phyloP scores from a whole-genome alignment of 2,113 vertebrate species.

The Panthera tigris region DNA sequence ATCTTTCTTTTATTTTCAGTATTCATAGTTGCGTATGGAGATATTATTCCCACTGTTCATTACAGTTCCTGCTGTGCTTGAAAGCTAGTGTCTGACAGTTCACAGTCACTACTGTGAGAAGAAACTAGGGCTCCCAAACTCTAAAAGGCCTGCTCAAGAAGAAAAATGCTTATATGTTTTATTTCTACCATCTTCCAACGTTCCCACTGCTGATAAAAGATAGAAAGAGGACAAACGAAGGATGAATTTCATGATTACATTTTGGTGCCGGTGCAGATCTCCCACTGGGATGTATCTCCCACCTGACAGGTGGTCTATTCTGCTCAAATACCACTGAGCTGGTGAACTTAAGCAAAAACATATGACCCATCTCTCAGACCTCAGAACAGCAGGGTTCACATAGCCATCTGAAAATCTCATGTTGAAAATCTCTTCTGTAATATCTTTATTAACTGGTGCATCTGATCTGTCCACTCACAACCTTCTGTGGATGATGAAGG shows the following conservation, averaged over 20 bases:
- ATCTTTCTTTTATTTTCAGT: slow-evolving; percentile 12
- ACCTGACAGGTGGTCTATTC: not conserved
- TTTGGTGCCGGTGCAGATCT: not conserved
- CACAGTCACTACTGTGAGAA: not conserved
- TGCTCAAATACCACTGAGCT: not conserved
- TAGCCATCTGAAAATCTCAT: not conserved
- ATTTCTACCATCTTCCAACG: not conserved
- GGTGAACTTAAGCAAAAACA: not conserved
- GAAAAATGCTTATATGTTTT: slow-evolving; percentile 27
- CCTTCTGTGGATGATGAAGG: not conserved
- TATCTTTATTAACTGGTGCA: not conserved
- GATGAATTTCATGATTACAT: not conserved
- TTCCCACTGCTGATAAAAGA: not conserved
- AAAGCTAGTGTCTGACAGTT: slow-evolving; percentile 38
- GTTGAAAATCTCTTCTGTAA: not conserved
- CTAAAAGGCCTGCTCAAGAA: not conserved
- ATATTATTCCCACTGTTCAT: slow-evolving; percentile 48
- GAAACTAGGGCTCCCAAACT: not conserved
- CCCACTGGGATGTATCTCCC: not conserved
- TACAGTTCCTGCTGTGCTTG: slow-evolving; percentile 38
- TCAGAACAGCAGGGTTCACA: not conserved
- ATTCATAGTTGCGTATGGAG: not conserved
- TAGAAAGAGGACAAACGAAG: slow-evolving; percentile 8
- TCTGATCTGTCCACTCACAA: not conserved
- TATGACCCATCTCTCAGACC: not conserved